Conservation (phyloP, 2,797 vertebrate genomes). For the Eulemur albifrons region DNA sequence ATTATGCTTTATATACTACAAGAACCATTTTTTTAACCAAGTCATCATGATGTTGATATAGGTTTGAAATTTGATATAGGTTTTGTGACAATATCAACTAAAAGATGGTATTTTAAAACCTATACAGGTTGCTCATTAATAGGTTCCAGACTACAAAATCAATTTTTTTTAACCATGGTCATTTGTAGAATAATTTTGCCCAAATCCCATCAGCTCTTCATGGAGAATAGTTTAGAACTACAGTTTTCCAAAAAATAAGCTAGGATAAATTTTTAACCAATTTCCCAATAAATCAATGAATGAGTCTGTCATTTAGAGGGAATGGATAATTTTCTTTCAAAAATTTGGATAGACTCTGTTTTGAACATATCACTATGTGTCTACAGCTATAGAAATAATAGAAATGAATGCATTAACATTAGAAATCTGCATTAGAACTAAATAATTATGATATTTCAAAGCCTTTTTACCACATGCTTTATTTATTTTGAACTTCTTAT, state of each 20-base stretch:
- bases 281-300: neutral
- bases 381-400: neutral
- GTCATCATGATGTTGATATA: neutral
- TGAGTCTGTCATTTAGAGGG: neutral
- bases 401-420: neutral
- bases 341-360: neutral
- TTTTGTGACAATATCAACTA: neutral
- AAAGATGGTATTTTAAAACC: neutral
- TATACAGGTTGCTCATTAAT: neutral
- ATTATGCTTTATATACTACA: neutral
- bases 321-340: neutral
- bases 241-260: neutral
- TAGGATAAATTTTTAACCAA: neutral
- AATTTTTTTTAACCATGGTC: neutral
- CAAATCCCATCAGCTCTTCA: neutral
- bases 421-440: neutral
- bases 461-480: neutral
- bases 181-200: neutral
- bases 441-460: neutral
- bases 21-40: neutral
- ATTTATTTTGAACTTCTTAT: neutral
- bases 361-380: neutral
- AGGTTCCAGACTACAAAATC: neutral
- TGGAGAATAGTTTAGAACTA: neutral
- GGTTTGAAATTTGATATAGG: neutral